Evolutionary conservation across 2,113 vertebrate genomes (phyloP).

Genomic region (Oryzias curvinotus): DNA sequence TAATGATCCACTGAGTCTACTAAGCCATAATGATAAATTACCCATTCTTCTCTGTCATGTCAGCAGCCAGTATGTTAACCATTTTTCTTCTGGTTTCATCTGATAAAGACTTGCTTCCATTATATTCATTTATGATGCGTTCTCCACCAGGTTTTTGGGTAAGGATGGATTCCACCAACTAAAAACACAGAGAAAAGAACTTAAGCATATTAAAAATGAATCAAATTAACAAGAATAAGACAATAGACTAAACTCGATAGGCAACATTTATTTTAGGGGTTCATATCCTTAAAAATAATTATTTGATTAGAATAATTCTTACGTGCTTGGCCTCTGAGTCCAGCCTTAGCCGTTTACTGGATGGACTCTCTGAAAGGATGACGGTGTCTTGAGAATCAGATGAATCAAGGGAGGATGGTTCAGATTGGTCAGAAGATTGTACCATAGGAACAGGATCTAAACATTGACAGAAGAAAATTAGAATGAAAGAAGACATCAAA

Average conservation of each 20-base stretch:
- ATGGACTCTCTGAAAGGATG: background rate
- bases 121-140: slow-evolving; percentile 29
- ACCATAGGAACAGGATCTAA: background rate
- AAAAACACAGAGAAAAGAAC: slow-evolving; percentile 3
- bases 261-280: background rate
- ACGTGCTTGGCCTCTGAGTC: background rate
- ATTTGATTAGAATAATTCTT: background rate
- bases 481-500: background rate
- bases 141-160: slow-evolving; percentile 20
- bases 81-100: slow-evolving; percentile 40
- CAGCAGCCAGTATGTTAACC: slow-evolving; percentile 52
- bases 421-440: background rate
- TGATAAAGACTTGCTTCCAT: slow-evolving; percentile 18
- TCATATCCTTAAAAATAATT: background rate
- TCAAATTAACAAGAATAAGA: background rate
- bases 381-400: too few relatives aligned
- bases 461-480: background rate
- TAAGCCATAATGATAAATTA: slow-evolving; percentile 3
- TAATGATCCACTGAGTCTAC: background rate
- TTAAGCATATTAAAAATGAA: background rate
- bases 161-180: slow-evolving; percentile 36
- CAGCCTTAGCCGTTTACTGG: background rate
- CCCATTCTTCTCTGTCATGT: slow-evolving; percentile 43
- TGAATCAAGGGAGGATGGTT: too few relatives aligned
- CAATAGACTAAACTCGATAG: background rate